Conservation (phyloP, 1,140 invertebrate genomes). For the Coenobita brevimanus region DNA sequence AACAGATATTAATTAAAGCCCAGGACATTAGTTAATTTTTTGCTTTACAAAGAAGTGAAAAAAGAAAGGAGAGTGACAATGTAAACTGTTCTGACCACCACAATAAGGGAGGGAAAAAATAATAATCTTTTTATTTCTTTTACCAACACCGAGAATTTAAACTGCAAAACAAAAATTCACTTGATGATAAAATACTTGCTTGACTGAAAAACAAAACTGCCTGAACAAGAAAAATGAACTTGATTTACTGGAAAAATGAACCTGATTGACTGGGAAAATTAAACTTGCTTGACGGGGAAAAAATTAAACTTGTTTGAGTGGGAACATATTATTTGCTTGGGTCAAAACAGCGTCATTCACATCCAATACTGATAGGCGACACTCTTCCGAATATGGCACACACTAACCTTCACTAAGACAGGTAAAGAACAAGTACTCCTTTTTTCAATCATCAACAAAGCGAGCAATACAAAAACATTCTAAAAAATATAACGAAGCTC, state of each 20-base stretch:
- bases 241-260: too few species aligned
- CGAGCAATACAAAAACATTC: too few species aligned
- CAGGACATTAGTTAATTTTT: conserved; percentile 41
- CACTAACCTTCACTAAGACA: conserved; percentile 36
- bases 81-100: background rate
- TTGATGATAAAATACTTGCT: background rate
- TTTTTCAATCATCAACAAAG: background rate
- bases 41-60: conserved; percentile 22
- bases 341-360: background rate
- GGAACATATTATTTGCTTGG: background rate
- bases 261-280: too few species aligned
- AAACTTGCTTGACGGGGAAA: too few species aligned
- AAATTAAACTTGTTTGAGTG: background rate
- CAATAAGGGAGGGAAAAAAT: background rate
- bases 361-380: background rate
- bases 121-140: too few species aligned
- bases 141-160: too few species aligned
- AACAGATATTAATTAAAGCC: conserved; percentile 58
- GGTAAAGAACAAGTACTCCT: background rate
- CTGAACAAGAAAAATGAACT: background rate
- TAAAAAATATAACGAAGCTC: background rate
- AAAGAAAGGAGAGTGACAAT: background rate
- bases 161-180: too few species aligned
- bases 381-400: conserved; percentile 46
- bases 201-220: background rate